phyloP scores from a whole-genome alignment of 2,797 vertebrate genomes.

The Lutjanus argentimaculatus region DNA sequence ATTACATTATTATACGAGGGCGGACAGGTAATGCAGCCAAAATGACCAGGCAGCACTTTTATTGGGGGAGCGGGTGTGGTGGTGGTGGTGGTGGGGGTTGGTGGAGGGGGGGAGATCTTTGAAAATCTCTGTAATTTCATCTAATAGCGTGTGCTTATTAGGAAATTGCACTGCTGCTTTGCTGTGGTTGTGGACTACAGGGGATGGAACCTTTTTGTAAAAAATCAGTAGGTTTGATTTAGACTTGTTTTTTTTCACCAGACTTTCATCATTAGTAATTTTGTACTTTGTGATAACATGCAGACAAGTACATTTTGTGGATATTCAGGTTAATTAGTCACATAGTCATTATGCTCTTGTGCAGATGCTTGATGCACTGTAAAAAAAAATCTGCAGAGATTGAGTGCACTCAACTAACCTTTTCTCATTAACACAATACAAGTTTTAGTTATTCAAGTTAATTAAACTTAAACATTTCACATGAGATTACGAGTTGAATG shows the following conservation, averaged over 20 bases:
- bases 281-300: constrained; percentile 13
- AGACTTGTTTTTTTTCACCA: constrained; percentile 1
- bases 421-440: too few relatives aligned
- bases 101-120: constrained; percentile 47
- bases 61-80: constrained; percentile 43
- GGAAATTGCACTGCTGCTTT: constrained; percentile 64
- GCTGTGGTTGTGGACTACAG: constrained; percentile 42
- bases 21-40: constrained; percentile 76
- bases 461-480: too few relatives aligned
- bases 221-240: constrained; percentile 55
- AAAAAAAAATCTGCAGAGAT: too few relatives aligned
- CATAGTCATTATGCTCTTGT: not conserved
- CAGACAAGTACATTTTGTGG: constrained; percentile 29
- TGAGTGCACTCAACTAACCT: too few relatives aligned
- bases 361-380: not conserved
- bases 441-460: too few relatives aligned
- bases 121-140: constrained; percentile 73
- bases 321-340: constrained; percentile 46
- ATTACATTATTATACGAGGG: constrained; percentile 80
- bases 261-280: constrained; percentile 39
- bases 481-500: too few relatives aligned
- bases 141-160: constrained; percentile 70
- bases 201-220: constrained; percentile 49
- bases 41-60: constrained; percentile 75
- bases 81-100: not conserved